A percentile compares a stretch with the other conserved stretches of the same genome.
These are phyloP conservation scores for Drosophila conformis DNA, from an alignment of 2,888 invertebrate species.

Conservation along the genomic window DNA sequence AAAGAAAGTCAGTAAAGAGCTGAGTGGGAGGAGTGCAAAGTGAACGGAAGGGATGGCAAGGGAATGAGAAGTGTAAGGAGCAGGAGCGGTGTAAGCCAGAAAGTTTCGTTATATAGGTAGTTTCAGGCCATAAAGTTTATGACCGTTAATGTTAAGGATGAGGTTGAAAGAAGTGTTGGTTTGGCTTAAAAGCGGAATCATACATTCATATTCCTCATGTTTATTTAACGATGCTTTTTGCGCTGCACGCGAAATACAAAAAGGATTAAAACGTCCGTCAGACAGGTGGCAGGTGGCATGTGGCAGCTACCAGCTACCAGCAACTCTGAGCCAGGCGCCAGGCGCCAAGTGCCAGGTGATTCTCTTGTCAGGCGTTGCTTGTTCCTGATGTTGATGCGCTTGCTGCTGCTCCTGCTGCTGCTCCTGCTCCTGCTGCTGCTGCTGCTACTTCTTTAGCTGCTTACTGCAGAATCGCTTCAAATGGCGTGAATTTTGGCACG, in stretches of 20 bases:
- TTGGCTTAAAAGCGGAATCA: slow-evolving; percentile 48
- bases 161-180: slow-evolving; percentile 14
- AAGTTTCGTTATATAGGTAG: slow-evolving; percentile 37
- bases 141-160: slow-evolving; percentile 35
- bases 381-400: slow-evolving; percentile 1
- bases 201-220: slow-evolving; percentile 78
- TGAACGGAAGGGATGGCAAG: not conserved
- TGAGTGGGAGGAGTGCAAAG: not conserved
- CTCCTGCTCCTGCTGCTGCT: not conserved
- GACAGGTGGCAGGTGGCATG: slow-evolving; percentile 17
- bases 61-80: not conserved
- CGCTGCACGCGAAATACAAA: slow-evolving; percentile 69
- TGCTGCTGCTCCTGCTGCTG: not conserved
- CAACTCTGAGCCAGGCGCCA: slow-evolving; percentile 12
- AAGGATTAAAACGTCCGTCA: slow-evolving; percentile 70
- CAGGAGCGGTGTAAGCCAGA: not conserved
- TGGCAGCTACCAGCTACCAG: slow-evolving; percentile 17
- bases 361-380: slow-evolving; percentile 7
- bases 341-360: slow-evolving; percentile 18
- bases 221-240: slow-evolving; percentile 80
- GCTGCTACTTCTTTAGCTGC: not conserved
- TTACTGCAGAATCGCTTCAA: slow-evolving; percentile 49
- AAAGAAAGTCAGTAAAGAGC: slow-evolving; percentile 21
- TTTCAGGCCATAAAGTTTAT: slow-evolving; percentile 55
- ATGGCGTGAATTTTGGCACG: slow-evolving; percentile 75